These are phyloP conservation scores for Serranus cabrilla DNA, from an alignment of 2,797 vertebrate species.

Conservation along the genomic window DNA sequence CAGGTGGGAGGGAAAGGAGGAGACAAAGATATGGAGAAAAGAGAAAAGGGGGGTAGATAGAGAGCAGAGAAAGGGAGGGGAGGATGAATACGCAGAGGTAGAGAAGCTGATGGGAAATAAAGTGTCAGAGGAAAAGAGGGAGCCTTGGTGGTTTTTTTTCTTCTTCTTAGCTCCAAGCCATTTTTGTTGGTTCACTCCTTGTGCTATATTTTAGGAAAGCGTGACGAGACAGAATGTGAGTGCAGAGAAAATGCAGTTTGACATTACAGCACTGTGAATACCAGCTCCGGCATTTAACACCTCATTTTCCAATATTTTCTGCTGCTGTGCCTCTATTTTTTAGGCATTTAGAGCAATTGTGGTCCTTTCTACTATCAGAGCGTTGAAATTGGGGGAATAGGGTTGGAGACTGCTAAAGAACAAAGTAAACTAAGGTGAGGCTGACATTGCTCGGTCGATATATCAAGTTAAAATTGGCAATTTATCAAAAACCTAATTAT, in stretches of 20 bases:
- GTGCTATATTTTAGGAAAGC: constrained; percentile 73
- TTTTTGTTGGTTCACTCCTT: constrained; percentile 56
- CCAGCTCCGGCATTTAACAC: constrained; percentile 53
- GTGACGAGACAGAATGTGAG: constrained; percentile 69
- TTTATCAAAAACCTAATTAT: constrained; percentile 8
- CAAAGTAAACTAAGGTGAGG: not conserved
- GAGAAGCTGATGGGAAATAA: constrained; percentile 56
- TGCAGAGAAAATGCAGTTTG: constrained; percentile 63
- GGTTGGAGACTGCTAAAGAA: not conserved
- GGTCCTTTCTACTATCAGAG: not conserved
- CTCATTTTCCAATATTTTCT: constrained; percentile 49
- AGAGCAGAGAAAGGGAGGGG: constrained; percentile 37
- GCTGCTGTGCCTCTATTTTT: constrained; percentile 27
- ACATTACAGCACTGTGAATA: constrained; percentile 58
- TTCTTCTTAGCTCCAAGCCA: constrained; percentile 53
- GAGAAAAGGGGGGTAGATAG: not conserved
- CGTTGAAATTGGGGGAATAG: not conserved
- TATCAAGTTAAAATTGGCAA: not conserved
- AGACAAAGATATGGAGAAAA: constrained; percentile 37
- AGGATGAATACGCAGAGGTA: constrained; percentile 60
- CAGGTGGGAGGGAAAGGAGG: constrained; percentile 66
- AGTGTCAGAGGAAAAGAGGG: constrained; percentile 58
- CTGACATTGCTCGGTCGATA: not conserved
- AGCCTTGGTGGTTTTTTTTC: constrained; percentile 33
- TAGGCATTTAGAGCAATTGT: constrained; percentile 26